Percentiles rank a stretch among this genome's conserved stretches.
phyloP scores from a whole-genome alignment of 2,888 invertebrate genomes.

The Rugalucina vietnamica region DNA sequence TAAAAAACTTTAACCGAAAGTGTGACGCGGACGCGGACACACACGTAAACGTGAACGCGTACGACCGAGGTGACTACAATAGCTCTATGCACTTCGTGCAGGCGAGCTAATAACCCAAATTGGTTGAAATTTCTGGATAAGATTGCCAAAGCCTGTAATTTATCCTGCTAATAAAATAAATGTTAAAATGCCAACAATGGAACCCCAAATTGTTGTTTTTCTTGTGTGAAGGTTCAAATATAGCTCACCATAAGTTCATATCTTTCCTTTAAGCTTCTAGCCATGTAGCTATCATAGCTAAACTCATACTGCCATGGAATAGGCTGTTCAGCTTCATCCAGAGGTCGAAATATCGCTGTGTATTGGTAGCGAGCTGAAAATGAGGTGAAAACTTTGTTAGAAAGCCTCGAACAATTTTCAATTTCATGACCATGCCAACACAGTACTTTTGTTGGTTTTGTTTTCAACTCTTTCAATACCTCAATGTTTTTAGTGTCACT shows the following conservation, averaged over 20 bases:
- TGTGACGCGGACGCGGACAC: too few relatives aligned
- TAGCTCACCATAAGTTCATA: background rate
- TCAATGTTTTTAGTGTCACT: background rate
- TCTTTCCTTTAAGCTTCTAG: background rate
- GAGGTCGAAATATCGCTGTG: background rate
- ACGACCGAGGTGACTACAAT: background rate
- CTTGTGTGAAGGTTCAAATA: background rate
- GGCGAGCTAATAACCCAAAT: background rate
- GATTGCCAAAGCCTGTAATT: too few relatives aligned
- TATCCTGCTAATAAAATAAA: too few relatives aligned
- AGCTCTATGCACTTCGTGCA: background rate
- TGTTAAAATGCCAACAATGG: too few relatives aligned
- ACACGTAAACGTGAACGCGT: too few relatives aligned
- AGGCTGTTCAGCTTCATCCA: background rate
- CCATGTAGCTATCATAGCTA: background rate
- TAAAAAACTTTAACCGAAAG: too few relatives aligned
- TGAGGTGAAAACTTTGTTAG: background rate
- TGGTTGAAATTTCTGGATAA: background rate
- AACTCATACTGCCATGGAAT: background rate
- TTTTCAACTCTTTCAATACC: background rate
- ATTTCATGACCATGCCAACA: background rate
- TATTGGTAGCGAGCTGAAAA: background rate
- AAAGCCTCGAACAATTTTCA: background rate
- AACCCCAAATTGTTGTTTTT: background rate
- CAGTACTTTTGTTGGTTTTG: background rate